Percentiles rank a stretch among this genome's conserved stretches.
These are phyloP conservation scores for Galerucella calmariensis DNA, from an alignment of 2,888 invertebrate genomes.

Conservation along the genomic window DNA sequence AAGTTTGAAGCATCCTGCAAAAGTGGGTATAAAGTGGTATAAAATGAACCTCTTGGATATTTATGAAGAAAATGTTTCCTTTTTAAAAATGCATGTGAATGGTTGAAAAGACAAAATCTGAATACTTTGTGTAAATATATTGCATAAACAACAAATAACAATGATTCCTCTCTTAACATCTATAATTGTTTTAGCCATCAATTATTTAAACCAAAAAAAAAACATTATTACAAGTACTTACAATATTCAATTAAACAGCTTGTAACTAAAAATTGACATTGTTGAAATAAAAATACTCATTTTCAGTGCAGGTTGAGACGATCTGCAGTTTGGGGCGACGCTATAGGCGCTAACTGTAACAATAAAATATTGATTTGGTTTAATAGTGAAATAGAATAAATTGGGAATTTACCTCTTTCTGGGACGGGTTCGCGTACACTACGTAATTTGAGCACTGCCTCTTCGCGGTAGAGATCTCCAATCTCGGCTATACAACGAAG, in stretches of 20 bases:
- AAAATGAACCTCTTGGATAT: no score
- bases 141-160: conserved; percentile 40
- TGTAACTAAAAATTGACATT: conserved; percentile 34
- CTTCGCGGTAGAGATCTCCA: conserved; percentile 75
- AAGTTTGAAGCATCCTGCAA: no score
- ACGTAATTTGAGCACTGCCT: conserved; percentile 76
- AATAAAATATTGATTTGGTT: not conserved
- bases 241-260: conserved; percentile 21
- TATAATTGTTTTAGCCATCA: conserved; percentile 31
- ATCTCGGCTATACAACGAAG: conserved; percentile 79
- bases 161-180: conserved; percentile 32
- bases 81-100: no score
- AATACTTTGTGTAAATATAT: conserved; percentile 37
- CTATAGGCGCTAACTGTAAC: conserved; percentile 37
- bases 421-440: conserved; percentile 82
- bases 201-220: conserved; percentile 14
- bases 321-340: conserved; percentile 17
- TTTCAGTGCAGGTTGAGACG: conserved; percentile 28
- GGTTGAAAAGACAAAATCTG: not conserved
- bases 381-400: not conserved
- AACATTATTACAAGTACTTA: conserved; percentile 24
- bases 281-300: conserved; percentile 26
- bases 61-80: no score
- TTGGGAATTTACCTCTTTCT: conserved; percentile 73
- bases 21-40: no score